A percentile compares a stretch with the other conserved stretches of the same genome.
phyloP scores from a whole-genome alignment of 2,113 vertebrate genomes.

The Misgurnus anguillicaudatus region DNA sequence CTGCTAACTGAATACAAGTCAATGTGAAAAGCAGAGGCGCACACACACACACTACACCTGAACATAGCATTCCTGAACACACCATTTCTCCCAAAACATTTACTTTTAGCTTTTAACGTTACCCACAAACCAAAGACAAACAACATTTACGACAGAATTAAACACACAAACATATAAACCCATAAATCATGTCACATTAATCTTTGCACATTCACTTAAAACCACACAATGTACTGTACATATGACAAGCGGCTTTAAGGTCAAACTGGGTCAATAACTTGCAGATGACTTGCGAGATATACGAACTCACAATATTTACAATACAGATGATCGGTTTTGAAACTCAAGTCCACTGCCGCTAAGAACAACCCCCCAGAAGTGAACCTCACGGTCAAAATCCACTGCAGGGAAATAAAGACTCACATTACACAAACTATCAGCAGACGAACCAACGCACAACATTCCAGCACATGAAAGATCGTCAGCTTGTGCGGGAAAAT shows the following conservation, averaged over 20 bases:
- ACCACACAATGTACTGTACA: neutral
- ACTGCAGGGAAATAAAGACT: slow-evolving; percentile 8
- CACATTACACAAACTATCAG: slow-evolving; percentile 29
- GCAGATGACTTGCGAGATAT: slow-evolving; percentile 1
- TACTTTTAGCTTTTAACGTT: neutral
- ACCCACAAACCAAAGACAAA: neutral
- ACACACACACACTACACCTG: slow-evolving; percentile 36
- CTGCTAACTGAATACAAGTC: slow-evolving; percentile 48
- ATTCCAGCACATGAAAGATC: neutral
- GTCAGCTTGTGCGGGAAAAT: neutral
- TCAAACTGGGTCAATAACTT: slow-evolving; percentile 12
- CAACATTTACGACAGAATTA: neutral
- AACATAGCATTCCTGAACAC: slow-evolving; percentile 19
- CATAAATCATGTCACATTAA: neutral
- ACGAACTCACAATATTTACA: slow-evolving; percentile 14
- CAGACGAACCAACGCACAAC: slow-evolving; percentile 6
- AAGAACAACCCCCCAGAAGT: neutral
- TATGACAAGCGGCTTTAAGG: neutral
- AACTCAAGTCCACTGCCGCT: neutral
- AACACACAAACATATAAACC: neutral
- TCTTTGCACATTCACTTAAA: neutral
- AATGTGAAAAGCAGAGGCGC: slow-evolving; percentile 41
- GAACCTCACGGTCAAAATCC: slow-evolving; percentile 17
- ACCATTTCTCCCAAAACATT: neutral
- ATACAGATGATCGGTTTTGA: neutral